Percentiles rank a stretch among this genome's conserved stretches.
phyloP scores from a whole-genome alignment of 2,113 vertebrate genomes.

The Sinocyclocheilus grahami region DNA sequence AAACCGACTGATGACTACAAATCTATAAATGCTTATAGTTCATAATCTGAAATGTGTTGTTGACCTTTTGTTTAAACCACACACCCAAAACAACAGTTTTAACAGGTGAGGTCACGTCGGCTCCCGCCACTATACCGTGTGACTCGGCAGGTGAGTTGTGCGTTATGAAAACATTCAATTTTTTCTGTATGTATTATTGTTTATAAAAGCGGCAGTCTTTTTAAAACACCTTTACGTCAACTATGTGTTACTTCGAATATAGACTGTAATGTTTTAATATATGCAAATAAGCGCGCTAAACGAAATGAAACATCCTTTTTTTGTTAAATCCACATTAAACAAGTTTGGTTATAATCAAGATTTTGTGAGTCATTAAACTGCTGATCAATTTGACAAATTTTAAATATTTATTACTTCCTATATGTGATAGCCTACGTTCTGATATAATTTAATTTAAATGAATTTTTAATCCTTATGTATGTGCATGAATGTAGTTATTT shows the following conservation, averaged over 20 bases:
- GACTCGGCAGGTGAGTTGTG: slow-evolving; percentile 7
- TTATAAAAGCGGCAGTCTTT: not conserved
- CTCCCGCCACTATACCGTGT: not conserved
- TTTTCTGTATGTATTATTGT: not conserved
- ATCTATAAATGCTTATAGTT: not conserved
- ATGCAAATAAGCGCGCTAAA: not conserved
- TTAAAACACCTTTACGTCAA: not conserved
- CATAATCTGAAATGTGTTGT: not conserved
- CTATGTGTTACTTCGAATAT: not conserved
- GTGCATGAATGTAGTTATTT: not conserved
- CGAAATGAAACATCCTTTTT: not conserved
- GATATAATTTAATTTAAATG: not conserved
- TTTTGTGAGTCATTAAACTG: not conserved
- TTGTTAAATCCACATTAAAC: not conserved
- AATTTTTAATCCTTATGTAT: not conserved
- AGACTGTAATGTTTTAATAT: not conserved
- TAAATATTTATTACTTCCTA: not conserved
- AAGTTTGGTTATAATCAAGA: not conserved
- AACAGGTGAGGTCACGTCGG: slow-evolving; percentile 16
- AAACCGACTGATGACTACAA: not conserved
- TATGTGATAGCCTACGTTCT: not conserved
- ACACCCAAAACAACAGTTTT: slow-evolving; percentile 3
- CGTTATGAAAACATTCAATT: not conserved
- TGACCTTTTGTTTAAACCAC: not conserved
- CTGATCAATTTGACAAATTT: not conserved